A percentile compares a stretch with the other conserved stretches of the same genome.
phyloP scores from a whole-genome alignment of 2,888 invertebrate species.

The Synanthedon formicaeformis region DNA sequence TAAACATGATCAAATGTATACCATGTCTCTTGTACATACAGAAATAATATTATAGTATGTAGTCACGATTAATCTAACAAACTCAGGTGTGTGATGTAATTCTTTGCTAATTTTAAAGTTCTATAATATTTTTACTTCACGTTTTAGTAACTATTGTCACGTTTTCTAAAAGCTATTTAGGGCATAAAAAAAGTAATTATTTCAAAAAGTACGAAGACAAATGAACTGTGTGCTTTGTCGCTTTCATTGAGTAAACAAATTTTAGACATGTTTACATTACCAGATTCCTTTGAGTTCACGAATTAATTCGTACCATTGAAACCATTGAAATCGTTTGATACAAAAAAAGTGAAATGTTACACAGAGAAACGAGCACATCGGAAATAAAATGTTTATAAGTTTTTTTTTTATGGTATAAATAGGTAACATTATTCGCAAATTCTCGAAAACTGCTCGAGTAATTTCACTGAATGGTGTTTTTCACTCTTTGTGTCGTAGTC shows the following conservation, averaged over 20 bases:
- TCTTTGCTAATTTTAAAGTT: too few relatives aligned
- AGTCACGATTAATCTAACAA: too few relatives aligned
- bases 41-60: too few relatives aligned
- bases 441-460: not conserved
- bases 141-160: too few relatives aligned
- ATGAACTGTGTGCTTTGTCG: not conserved
- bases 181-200: too few relatives aligned
- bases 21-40: too few relatives aligned
- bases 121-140: too few relatives aligned
- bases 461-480: not conserved
- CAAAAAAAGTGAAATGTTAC: not conserved
- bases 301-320: not conserved
- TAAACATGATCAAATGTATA: too few relatives aligned
- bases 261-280: not conserved
- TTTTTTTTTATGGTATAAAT: not conserved
- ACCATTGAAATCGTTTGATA: not conserved
- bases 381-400: not conserved
- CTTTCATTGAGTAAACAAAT: not conserved
- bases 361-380: not conserved
- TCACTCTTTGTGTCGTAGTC: conserved; percentile 4
- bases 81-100: too few relatives aligned
- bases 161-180: too few relatives aligned
- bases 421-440: not conserved
- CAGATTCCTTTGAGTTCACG: not conserved
- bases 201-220: not conserved